These are phyloP conservation scores for Melanophora roralis DNA, from an alignment of 2,888 invertebrate species.

Conservation along the genomic window DNA sequence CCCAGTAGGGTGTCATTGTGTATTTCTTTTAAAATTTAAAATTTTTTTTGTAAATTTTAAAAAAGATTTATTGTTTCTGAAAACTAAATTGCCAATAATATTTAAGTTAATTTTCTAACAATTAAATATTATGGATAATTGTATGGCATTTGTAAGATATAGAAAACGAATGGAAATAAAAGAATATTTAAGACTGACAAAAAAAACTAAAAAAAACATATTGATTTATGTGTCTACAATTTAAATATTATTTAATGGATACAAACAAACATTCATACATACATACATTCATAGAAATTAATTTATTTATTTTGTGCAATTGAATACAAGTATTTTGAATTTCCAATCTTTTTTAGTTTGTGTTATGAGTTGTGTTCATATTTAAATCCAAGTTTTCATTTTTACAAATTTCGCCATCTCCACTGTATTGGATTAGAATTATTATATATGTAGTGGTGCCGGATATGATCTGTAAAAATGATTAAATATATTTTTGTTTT, in stretches of 20 bases:
- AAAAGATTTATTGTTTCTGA: conserved; percentile 57
- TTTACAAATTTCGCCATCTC: conserved; percentile 40
- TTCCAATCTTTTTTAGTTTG: not conserved
- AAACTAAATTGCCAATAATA: conserved; percentile 61
- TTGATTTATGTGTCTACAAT: conserved; percentile 35
- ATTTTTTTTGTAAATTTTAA: not conserved
- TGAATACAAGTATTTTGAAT: not conserved
- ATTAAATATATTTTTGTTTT: not conserved
- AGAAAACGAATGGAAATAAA: not conserved
- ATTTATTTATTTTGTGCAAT: not conserved
- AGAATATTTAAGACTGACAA: not conserved
- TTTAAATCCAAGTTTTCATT: not conserved
- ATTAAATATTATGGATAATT: conserved; percentile 42
- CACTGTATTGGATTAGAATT: conserved; percentile 62
- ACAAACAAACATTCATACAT: too few relatives aligned
- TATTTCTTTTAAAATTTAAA: not conserved
- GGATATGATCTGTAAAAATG: conserved; percentile 48
- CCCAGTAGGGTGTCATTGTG: conserved; percentile 63
- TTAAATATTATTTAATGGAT: conserved; percentile 6
- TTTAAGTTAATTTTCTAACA: conserved; percentile 58
- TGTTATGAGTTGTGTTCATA: conserved; percentile 8
- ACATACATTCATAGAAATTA: too few relatives aligned
- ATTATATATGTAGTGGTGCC: conserved; percentile 61
- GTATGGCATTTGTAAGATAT: not conserved
- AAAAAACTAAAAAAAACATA: not conserved